These are phyloP conservation scores for Adelosebastes latens DNA, from an alignment of 2,797 vertebrate species.

Conservation along the genomic window DNA sequence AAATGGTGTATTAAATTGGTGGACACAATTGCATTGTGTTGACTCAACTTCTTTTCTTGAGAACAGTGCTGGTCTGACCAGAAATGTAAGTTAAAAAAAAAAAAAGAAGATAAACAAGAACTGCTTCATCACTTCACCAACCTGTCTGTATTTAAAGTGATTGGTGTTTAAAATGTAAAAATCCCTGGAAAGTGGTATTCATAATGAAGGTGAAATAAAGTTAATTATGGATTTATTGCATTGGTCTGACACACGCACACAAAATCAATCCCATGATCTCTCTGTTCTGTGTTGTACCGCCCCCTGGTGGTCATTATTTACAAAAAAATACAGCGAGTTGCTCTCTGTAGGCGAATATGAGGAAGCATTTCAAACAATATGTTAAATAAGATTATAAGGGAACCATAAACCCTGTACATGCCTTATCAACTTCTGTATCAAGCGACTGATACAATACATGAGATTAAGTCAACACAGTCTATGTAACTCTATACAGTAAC, in stretches of 20 bases:
- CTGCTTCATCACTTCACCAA: not conserved
- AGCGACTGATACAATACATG: too few relatives aligned
- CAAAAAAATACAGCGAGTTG: fast-evolving
- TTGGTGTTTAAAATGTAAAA: not conserved
- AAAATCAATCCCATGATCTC: fast-evolving
- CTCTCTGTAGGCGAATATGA: not conserved
- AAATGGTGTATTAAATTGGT: not conserved
- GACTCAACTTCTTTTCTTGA: not conserved
- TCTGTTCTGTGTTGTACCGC: constrained; percentile 29
- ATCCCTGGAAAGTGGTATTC: not conserved
- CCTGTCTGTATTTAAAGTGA: not conserved
- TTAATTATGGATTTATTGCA: not conserved
- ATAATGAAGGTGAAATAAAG: not conserved
- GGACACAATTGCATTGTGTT: not conserved
- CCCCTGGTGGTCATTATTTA: constrained; percentile 60
- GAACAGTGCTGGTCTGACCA: not conserved
- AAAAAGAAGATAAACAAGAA: not conserved
- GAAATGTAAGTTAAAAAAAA: not conserved
- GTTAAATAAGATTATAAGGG: not conserved
- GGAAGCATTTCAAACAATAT: not conserved
- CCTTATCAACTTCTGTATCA: not conserved
- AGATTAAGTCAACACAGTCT: not conserved
- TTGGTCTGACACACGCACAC: not conserved
- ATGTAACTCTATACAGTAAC: not conserved
- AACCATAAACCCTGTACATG: not conserved